These are phyloP conservation scores for Corbicula japonica DNA, from an alignment of 2,888 invertebrate species.

Conservation along the genomic window DNA sequence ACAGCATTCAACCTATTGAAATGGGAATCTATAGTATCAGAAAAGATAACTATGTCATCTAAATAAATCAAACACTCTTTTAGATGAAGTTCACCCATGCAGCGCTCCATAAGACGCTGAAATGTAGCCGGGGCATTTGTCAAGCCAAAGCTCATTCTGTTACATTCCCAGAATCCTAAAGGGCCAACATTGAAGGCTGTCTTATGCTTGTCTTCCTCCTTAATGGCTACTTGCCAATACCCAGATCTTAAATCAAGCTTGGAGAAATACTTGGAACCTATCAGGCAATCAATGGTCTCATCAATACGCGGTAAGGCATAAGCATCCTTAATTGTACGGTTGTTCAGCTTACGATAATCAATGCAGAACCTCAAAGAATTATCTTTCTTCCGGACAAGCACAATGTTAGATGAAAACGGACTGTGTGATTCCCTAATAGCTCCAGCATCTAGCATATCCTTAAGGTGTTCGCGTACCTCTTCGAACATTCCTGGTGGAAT, in stretches of 20 bases:
- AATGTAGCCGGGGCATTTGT: constrained; percentile 1
- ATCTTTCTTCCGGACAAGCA: neutral
- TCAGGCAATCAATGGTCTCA: constrained; percentile 2
- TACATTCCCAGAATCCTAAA: neutral
- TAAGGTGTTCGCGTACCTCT: constrained; percentile 3
- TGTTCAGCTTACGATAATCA: neutral
- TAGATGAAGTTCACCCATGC: constrained; percentile 6
- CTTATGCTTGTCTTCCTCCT: neutral
- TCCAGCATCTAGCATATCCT: constrained; percentile 9
- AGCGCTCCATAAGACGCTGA: constrained; percentile 6
- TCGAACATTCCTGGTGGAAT: constrained; percentile 2
- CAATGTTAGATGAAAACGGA: neutral
- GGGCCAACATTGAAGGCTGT: constrained; percentile 1
- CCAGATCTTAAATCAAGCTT: constrained; percentile 3
- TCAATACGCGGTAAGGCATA: neutral
- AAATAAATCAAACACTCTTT: constrained; percentile 11
- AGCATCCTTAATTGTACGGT: neutral
- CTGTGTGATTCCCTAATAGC: neutral
- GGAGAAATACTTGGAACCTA: constrained; percentile 9
- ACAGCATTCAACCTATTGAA: neutral
- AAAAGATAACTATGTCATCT: constrained; percentile 1
- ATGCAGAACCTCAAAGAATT: neutral
- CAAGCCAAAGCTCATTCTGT: neutral
- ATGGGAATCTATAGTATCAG: neutral
- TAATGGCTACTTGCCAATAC: constrained; percentile 4